These are phyloP conservation scores for Drosophila varians DNA, from an alignment of 1,140 invertebrate species.

Conservation along the genomic window DNA sequence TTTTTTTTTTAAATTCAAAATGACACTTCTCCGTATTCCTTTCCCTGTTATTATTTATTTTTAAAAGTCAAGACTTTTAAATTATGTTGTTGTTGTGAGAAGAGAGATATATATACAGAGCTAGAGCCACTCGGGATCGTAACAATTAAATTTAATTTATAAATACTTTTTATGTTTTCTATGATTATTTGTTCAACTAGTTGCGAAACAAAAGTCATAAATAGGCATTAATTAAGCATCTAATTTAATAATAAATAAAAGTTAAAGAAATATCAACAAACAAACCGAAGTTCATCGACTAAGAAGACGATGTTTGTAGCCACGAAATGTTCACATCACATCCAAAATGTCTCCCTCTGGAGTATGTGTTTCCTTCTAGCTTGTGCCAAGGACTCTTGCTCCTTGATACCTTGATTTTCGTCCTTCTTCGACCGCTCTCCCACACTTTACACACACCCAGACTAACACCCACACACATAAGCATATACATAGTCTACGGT, in stretches of 20 bases:
- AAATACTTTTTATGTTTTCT: slow-evolving; percentile 55
- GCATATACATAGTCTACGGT: slow-evolving; percentile 72
- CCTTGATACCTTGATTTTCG: slow-evolving; percentile 10
- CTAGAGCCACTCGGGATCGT: slow-evolving; percentile 43
- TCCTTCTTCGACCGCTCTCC: slow-evolving; percentile 28
- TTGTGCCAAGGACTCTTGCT: slow-evolving; percentile 10
- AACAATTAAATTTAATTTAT: slow-evolving; percentile 47
- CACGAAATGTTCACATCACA: slow-evolving; percentile 63
- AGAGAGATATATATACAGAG: slow-evolving; percentile 13
- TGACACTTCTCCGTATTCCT: slow-evolving; percentile 40
- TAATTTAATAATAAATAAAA: slow-evolving; percentile 57
- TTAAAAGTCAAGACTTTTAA: slow-evolving; percentile 63
- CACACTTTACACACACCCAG: too few species aligned
- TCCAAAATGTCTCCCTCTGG: slow-evolving; percentile 52
- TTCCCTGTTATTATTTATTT: slow-evolving; percentile 75
- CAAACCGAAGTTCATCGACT: slow-evolving; percentile 35
- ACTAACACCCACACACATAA: slow-evolving; percentile 35
- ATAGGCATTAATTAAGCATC: slow-evolving; percentile 59
- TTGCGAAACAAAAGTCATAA: slow-evolving; percentile 75
- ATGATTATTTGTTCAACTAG: slow-evolving; percentile 63
- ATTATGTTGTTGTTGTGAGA: slow-evolving; percentile 70
- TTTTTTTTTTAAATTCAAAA: slow-evolving; percentile 44
- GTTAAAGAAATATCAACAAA: slow-evolving; percentile 29
- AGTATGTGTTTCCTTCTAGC: slow-evolving; percentile 29
- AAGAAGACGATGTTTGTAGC: slow-evolving; percentile 38